Conservation (phyloP, 2,888 invertebrate species). For the Cinara cedri region DNA sequence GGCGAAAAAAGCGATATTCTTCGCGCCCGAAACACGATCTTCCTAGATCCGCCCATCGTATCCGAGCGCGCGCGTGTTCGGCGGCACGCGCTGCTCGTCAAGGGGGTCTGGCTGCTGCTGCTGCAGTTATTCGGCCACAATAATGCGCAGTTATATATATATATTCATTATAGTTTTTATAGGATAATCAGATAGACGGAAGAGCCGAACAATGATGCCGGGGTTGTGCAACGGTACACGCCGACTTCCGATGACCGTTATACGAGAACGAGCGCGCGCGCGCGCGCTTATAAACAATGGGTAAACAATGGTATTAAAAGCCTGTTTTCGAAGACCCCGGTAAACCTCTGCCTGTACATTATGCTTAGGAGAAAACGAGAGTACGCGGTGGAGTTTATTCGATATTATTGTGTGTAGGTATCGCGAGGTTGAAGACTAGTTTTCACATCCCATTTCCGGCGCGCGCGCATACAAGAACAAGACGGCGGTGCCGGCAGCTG, state of each 20-base stretch:
- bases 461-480: not conserved
- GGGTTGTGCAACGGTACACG: conserved; percentile 48
- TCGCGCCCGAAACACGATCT: conserved; percentile 38
- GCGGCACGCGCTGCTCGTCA: conserved; percentile 45
- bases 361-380: conserved; percentile 31
- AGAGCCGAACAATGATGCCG: conserved; percentile 47
- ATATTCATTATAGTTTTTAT: no score
- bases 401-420: not conserved
- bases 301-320: conserved; percentile 24
- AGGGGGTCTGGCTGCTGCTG: conserved; percentile 11
- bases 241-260: conserved; percentile 57
- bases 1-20: no score
- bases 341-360: not conserved
- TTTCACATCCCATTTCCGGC: conserved; percentile 53
- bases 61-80: conserved; percentile 10
- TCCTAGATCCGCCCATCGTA: conserved; percentile 36
- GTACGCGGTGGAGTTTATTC: conserved; percentile 2
- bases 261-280: not conserved
- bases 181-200: conserved; percentile 35
- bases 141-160: not conserved
- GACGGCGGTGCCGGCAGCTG: not conserved
- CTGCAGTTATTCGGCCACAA: not conserved
- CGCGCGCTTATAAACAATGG: conserved; percentile 19
- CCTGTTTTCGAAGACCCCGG: not conserved
- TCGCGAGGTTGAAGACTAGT: conserved; percentile 44